Base-by-base conservation (phyloP, 2,113 vertebrate genomes). In the Parus major region DNA sequence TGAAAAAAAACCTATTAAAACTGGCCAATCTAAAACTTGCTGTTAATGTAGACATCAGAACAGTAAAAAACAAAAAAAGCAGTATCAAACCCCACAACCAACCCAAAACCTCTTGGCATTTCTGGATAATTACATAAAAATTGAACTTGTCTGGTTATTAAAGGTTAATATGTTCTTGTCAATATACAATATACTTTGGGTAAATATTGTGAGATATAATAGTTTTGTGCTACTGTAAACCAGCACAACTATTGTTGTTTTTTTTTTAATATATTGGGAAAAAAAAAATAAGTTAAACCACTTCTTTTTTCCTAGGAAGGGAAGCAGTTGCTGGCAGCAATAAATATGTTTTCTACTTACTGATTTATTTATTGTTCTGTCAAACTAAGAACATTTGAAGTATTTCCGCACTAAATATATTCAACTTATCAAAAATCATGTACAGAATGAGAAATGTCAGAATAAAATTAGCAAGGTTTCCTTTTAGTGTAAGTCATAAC, bases 321-420 rank as follows among this genome's bases (percentile, higher is more conserved):
- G 41, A 83, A 79, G 39, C 31, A 90, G 25, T 70, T 75, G 25
- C 77, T 94, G 41, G n/a, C 31, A 86, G 35, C 33, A 60, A 64
- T 92, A 91, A 86, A 78, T 64, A 71, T 81, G 78, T 86, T 92
- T 95, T 68, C 64, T 63, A 8, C 59, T 93, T 92, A 44, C 75
- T 83, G 49, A 44, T 94, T 94, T 95, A 93, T 90, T 95, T 87
- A 90, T 91, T 92, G 77, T 90, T 93, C 87, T 93, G 66, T 75
- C 91, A 95, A 82, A 76, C 56, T 84, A 86, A 84, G 82, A 94
- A 90, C n/a, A 95, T 87, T 82, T 93, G 68, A 93, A 86, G 63
- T 90, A 92, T 55, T 82, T 75, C 52, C 7, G 20, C 49, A 53
- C 50, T 80, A 96, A 93, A 92, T 88, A 90, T 86, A 90, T 87